These are phyloP conservation scores for Neotoxoptera formosana DNA, from an alignment of 1,140 invertebrate genomes.

Conservation along the genomic window DNA sequence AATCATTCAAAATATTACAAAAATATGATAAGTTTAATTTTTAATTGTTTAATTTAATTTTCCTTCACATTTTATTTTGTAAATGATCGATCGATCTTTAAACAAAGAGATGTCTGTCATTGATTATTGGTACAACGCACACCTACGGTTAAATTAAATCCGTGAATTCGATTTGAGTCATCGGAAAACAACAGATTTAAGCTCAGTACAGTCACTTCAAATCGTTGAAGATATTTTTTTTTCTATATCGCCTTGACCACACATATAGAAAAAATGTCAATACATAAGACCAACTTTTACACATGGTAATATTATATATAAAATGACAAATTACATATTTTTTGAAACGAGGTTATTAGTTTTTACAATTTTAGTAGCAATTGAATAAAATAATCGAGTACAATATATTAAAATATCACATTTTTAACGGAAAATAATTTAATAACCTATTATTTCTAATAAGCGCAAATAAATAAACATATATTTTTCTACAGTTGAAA, in stretches of 20 bases:
- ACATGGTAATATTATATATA: neutral
- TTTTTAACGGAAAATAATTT: neutral
- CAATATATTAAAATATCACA: neutral
- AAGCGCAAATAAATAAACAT: neutral
- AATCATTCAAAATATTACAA: neutral
- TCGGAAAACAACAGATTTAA: neutral
- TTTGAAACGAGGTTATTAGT: neutral
- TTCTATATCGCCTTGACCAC: neutral
- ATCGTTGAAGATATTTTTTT: neutral
- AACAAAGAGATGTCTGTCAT: conserved; percentile 1
- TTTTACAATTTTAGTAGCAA: neutral
- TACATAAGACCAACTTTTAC: neutral
- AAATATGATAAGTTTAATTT: neutral
- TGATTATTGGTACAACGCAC: neutral
- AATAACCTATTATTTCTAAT: neutral
- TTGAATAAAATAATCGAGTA: neutral
- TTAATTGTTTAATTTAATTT: conserved; percentile 16
- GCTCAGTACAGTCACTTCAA: neutral
- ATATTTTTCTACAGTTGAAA: neutral
- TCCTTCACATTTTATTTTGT: neutral
- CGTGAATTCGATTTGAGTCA: neutral
- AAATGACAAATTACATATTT: neutral
- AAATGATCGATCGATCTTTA: neutral
- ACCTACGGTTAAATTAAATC: neutral
- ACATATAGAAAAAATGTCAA: neutral